phyloP scores from a whole-genome alignment of 2,888 invertebrate genomes.

The Ptychoptera albimana region DNA sequence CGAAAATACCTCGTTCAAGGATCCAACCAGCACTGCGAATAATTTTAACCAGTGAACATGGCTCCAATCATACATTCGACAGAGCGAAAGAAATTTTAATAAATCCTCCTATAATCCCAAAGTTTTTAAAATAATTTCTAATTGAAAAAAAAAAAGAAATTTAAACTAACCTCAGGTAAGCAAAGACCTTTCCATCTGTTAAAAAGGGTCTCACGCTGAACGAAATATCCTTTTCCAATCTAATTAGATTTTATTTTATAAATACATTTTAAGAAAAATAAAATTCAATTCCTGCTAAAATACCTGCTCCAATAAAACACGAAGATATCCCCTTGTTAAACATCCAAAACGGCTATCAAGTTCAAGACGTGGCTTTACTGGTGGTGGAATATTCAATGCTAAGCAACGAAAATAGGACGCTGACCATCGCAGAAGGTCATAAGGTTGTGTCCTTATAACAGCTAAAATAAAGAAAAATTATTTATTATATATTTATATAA shows the following conservation, averaged over 20 bases:
- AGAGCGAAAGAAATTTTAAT: constrained; percentile 50
- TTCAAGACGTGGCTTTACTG: constrained; percentile 62
- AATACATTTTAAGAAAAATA: constrained; percentile 6
- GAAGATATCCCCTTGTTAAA: constrained; percentile 63
- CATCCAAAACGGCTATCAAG: constrained; percentile 60
- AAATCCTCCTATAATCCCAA: constrained; percentile 13
- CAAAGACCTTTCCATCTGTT: constrained; percentile 22
- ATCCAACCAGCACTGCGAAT: constrained; percentile 53
- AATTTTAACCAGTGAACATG: constrained; percentile 56
- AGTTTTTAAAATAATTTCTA: neutral
- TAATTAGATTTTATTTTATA: too few relatives aligned
- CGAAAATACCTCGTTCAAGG: constrained; percentile 44
- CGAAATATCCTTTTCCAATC: constrained; percentile 20
- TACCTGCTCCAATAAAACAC: constrained; percentile 62
- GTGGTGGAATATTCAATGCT: constrained; percentile 59
- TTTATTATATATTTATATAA: neutral
- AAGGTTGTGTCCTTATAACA: constrained; percentile 78
- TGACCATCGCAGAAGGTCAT: constrained; percentile 74
- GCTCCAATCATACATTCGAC: constrained; percentile 30
- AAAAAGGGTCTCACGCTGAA: constrained; percentile 23
- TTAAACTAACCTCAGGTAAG: constrained; percentile 16
- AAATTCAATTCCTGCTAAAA: constrained; percentile 9
- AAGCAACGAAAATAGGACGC: constrained; percentile 66
- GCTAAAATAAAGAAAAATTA: constrained; percentile 30
- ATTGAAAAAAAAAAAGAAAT: neutral